These are phyloP conservation scores for Papilio gigon DNA, from an alignment of 2,888 invertebrate genomes.

Conservation along the genomic window DNA sequence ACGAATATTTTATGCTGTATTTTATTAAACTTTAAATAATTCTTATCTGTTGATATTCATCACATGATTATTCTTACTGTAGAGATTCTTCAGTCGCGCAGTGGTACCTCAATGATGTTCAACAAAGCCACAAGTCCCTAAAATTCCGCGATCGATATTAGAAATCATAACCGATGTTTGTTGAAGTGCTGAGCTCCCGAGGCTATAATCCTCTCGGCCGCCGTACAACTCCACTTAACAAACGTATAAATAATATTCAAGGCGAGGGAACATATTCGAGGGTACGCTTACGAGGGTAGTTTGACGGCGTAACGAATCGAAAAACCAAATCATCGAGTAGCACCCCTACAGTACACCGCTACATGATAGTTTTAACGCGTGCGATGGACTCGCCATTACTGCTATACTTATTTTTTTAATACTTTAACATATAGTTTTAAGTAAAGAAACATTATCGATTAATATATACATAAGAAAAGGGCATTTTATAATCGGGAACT, in stretches of 20 bases:
- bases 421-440: not conserved
- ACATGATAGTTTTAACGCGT: conserved; percentile 75
- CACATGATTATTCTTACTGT: not conserved
- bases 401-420: conserved; percentile 33
- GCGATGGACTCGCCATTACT: conserved; percentile 56
- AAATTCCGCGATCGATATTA: conserved; percentile 65
- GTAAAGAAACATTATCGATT: not conserved
- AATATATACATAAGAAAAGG: too few relatives aligned
- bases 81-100: conserved; percentile 8
- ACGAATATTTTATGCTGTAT: not conserved
- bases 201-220: conserved; percentile 74
- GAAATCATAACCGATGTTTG: conserved; percentile 79
- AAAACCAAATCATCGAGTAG: conserved; percentile 83
- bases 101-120: conserved; percentile 44
- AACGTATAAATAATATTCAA: conserved; percentile 83
- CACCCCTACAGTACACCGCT: conserved; percentile 79
- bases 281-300: conserved; percentile 79
- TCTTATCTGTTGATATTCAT: not conserved
- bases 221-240: conserved; percentile 80
- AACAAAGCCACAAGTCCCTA: conserved; percentile 50
- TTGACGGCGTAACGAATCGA: conserved; percentile 83
- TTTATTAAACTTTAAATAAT: not conserved
- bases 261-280: conserved; percentile 81
- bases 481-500: too few relatives aligned
- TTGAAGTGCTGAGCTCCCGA: conserved; percentile 78